phyloP scores from a whole-genome alignment of 1,140 invertebrate genomes.

The Argopecten irradians region DNA sequence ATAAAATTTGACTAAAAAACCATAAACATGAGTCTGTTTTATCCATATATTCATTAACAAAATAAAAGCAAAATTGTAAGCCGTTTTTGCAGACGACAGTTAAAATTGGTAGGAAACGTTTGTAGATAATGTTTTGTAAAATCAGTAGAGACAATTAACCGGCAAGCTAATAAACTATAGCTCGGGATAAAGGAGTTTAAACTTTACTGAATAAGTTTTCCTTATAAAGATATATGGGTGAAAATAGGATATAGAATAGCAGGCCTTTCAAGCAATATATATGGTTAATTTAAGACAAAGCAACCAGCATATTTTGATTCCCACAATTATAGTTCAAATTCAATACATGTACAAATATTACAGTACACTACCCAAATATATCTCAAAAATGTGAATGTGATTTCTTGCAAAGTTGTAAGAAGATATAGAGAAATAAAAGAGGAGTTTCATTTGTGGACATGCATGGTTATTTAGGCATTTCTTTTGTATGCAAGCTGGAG shows the following conservation, averaged over 20 bases:
- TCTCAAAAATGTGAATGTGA: no score
- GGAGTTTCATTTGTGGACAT: neutral
- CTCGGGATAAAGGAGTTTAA: no score
- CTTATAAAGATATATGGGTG: neutral
- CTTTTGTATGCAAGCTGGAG: neutral
- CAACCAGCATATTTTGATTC: neutral
- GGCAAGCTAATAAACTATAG: no score
- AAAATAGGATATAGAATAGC: neutral
- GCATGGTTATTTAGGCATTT: neutral
- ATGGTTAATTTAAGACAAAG: neutral
- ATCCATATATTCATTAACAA: neutral
- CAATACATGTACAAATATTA: neutral
- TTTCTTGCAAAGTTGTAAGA: neutral
- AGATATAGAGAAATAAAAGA: neutral
- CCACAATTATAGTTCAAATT: neutral
- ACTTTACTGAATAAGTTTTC: neutral
- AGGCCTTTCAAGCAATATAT: neutral
- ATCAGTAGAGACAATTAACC: neutral
- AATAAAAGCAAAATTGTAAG: neutral
- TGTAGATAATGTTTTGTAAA: neutral
- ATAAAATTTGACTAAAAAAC: no score
- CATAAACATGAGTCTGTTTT: neutral
- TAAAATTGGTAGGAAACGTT: neutral
- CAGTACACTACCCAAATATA: neutral
- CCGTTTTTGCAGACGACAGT: neutral